Evolutionary conservation across 2,797 vertebrate species (phyloP).

Genomic region (Pangasius sanitwongsei): DNA sequence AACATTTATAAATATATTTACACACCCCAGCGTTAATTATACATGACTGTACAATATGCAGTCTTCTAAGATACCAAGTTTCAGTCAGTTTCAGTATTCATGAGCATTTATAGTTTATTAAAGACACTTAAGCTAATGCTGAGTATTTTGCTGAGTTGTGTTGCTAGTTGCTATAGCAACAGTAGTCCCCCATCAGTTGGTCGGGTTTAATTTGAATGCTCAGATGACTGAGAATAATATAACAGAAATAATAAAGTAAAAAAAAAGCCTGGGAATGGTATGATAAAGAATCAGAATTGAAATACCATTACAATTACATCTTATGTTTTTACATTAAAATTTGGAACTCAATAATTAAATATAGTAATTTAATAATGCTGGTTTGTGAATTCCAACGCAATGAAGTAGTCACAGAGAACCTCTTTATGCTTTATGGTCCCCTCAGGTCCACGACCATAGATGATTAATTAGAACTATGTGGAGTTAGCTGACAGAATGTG

Average conservation of each 20-base stretch:
- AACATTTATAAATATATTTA: conserved; percentile 14
- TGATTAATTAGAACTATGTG: no score
- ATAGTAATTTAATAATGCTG: not conserved
- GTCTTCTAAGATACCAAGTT: not conserved
- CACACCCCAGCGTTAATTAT: not conserved
- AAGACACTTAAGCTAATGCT: conserved; percentile 50
- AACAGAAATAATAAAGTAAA: not conserved
- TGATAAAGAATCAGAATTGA: not conserved
- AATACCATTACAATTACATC: not conserved
- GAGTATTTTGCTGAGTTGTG: conserved; percentile 23
- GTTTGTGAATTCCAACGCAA: not conserved
- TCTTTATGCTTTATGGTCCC: not conserved
- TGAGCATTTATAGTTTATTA: conserved; percentile 21
- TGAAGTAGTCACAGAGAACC: not conserved
- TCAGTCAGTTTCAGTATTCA: conserved; percentile 11
- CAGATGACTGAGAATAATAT: conserved; percentile 40
- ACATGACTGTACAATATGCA: conserved; percentile 7
- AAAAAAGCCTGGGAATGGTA: not conserved
- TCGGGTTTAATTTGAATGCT: conserved; percentile 42
- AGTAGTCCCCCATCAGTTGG: conserved; percentile 40
- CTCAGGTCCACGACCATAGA: not conserved
- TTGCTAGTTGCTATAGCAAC: conserved; percentile 62
- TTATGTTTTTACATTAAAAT: not conserved
- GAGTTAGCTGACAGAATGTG: not conserved
- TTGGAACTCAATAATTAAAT: not conserved